Evolutionary conservation across 2,888 invertebrate genomes (phyloP).

Genomic region (Torymus auratus): DNA sequence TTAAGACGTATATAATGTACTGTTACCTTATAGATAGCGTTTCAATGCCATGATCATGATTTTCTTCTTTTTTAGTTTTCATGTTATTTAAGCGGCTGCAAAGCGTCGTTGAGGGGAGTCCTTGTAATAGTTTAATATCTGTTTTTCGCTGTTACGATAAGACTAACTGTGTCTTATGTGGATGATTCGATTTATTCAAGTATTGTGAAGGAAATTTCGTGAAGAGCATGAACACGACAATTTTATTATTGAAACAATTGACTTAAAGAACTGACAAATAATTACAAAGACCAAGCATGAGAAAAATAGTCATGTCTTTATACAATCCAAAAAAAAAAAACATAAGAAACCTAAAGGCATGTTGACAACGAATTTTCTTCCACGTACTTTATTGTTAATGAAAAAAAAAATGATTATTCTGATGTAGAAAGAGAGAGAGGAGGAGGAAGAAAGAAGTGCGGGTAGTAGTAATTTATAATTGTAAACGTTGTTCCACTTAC

Average conservation of each 20-base stretch:
- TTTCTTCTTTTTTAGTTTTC: constrained; percentile 42
- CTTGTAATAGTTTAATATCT: constrained; percentile 43
- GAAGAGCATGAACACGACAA: constrained; percentile 28
- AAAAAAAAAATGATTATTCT: constrained; percentile 35
- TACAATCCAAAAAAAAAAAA: constrained; percentile 3
- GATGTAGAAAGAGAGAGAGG: constrained; percentile 13
- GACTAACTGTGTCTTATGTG: constrained; percentile 44
- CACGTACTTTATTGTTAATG: constrained; percentile 51
- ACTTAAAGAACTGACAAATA: constrained; percentile 22
- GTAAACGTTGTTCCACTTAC: constrained; percentile 57
- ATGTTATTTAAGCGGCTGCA: constrained; percentile 22
- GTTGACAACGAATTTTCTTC: constrained; percentile 59
- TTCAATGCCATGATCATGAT: constrained; percentile 42
- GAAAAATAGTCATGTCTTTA: constrained; percentile 22
- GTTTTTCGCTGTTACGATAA: constrained; percentile 44
- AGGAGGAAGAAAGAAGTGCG: not conserved
- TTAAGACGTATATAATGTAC: constrained; percentile 47
- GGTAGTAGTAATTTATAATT: constrained; percentile 54
- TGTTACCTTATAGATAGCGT: constrained; percentile 39
- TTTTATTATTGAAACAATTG: constrained; percentile 12
- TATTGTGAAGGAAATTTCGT: constrained; percentile 55
- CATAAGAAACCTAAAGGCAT: constrained; percentile 20
- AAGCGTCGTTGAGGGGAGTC: constrained; percentile 1
- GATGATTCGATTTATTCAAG: constrained; percentile 45
- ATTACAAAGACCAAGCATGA: constrained; percentile 38